Conservation (phyloP, 2,113 vertebrate species). For the Anser brachyrhynchus region DNA sequence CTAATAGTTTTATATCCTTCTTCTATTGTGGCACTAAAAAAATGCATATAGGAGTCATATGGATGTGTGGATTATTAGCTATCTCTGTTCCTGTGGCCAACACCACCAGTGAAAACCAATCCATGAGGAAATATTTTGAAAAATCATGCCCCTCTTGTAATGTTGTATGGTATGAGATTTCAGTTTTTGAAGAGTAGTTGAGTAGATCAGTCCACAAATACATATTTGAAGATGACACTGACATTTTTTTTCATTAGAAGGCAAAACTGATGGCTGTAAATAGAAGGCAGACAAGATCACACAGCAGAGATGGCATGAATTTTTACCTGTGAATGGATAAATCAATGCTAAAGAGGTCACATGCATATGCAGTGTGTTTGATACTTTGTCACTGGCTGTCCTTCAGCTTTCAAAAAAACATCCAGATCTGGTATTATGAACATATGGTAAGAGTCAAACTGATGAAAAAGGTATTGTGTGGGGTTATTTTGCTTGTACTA, state of each 20-base stretch:
- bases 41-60: background rate
- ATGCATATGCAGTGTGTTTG: background rate
- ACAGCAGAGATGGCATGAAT: background rate
- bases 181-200: background rate
- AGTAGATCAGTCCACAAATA: background rate
- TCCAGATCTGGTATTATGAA: background rate
- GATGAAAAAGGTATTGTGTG: background rate
- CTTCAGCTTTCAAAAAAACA: background rate
- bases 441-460: fast-evolving
- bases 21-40: no score
- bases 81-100: background rate
- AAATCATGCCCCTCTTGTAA: background rate
- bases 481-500: background rate
- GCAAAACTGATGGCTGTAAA: background rate
- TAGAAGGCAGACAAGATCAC: background rate
- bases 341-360: background rate
- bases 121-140: background rate
- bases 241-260: background rate
- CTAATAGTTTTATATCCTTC: no score
- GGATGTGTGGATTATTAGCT: background rate
- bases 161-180: background rate
- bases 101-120: background rate
- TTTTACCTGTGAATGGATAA: background rate
- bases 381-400: background rate
- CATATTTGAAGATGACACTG: background rate